Percentiles rank a stretch among this genome's conserved stretches.
These are phyloP conservation scores for Bruchidius siliquastri DNA, from an alignment of 2,888 invertebrate species.

Conservation along the genomic window DNA sequence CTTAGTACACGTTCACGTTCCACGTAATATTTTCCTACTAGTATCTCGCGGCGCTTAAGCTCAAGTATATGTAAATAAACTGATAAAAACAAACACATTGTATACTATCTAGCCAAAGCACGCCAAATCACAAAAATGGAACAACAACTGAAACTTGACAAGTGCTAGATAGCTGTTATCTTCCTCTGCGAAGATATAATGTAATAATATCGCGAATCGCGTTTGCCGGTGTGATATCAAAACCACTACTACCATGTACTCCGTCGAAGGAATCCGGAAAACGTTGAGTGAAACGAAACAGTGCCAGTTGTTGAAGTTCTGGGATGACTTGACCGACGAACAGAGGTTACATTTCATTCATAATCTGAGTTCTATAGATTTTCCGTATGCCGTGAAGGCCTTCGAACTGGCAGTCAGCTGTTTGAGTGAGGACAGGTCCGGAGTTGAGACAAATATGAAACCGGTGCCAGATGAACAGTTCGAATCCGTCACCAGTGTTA, in stretches of 20 bases:
- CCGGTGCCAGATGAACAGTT: conserved; percentile 78
- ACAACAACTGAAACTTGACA: not conserved
- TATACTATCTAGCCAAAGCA: not conserved
- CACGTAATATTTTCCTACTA: not conserved
- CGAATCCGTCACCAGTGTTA: conserved; percentile 65
- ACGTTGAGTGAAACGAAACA: conserved; percentile 14
- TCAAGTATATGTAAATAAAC: not conserved
- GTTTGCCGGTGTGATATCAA: not conserved
- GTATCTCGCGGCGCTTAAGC: not conserved
- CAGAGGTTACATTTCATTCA: conserved; percentile 26
- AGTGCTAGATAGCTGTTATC: not conserved
- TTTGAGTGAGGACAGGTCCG: not conserved
- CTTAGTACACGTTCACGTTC: not conserved
- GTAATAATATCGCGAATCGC: not conserved
- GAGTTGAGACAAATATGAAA: conserved; percentile 49
- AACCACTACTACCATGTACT: not conserved
- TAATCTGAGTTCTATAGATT: conserved; percentile 32
- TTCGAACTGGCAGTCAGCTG: conserved; percentile 1
- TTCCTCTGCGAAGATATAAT: not conserved
- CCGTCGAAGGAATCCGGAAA: not conserved
- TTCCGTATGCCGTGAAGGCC: conserved; percentile 10
- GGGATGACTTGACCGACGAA: conserved; percentile 26
- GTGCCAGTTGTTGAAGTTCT: conserved; percentile 30
- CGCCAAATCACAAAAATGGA: too few species aligned
- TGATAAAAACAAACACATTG: not conserved